Base-by-base conservation (phyloP, 2,797 vertebrate genomes). In the Scomberomorus guttatus region DNA sequence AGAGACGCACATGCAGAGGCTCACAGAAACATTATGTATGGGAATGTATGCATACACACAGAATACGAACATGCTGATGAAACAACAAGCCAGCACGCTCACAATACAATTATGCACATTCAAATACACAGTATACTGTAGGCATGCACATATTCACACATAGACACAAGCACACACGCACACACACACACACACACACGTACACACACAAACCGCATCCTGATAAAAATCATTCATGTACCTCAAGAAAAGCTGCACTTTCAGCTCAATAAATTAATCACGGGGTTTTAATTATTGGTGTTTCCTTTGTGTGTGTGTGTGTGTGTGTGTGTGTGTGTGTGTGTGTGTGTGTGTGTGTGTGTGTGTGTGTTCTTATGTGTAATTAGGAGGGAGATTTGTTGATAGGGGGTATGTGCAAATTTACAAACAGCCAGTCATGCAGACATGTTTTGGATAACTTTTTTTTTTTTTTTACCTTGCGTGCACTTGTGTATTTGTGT, bases 221-320 rank as follows among this genome's bases (percentile, higher is more conserved):
- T 97, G 98, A 99, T 98, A 98, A 92, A 97, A 97, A 98, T 98
- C 97, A 83, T 95, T 97, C 96, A 97, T 96, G 97, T 96, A 96
- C 96, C 96, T 97, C 96, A 97, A 90, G 87, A 97, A 97, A 96
- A 80, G 95, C 96, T 96, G 96, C 96, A 96, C 96, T 96, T 97
- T 97, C 96, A 97, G 97, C 97, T 98, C 97, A 97, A 98, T 99
- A 98, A 98, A 98, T 97, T 98, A 99, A 99, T 99, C 97, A 98
- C 96, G 94, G 94, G 94, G 95, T 98, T 98, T 98, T 99, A 98
- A 98, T 99, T 98, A 99, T 98, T 97, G 96, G 96, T 95, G 95
- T 90, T 75, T 82, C 27, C 29, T 71, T 6, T 57, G 50, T 72
- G 46, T 55, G 46, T 17, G 11, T 72, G 58, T 72, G 46, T 61